A percentile compares a stretch with the other conserved stretches of the same genome.
Evolutionary conservation across 2,113 vertebrate species (phyloP).

Genomic region (Raja brachyura): DNA sequence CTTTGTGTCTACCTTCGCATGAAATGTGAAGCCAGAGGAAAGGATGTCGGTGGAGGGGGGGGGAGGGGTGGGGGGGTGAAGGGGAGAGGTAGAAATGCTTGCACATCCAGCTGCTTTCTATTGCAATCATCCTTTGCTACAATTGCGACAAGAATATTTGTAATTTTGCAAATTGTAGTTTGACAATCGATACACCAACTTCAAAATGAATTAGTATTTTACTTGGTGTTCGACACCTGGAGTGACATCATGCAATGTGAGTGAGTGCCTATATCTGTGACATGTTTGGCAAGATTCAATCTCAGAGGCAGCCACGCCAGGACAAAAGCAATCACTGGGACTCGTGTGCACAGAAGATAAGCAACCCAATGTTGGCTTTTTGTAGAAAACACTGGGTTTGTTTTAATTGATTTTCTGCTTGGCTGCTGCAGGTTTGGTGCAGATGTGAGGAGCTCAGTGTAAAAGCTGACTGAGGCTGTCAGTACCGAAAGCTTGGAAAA

Average conservation of each 20-base stretch:
- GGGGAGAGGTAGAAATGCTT: no score
- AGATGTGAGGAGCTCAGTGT: not conserved
- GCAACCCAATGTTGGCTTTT: not conserved
- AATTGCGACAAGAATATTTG: not conserved
- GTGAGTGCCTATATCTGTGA: not conserved
- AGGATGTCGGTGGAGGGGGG: no score
- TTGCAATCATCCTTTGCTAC: not conserved
- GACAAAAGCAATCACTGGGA: not conserved
- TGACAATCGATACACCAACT: not conserved
- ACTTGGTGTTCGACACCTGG: not conserved
- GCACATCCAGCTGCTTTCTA: not conserved
- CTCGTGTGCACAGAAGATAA: slow-evolving; percentile 1
- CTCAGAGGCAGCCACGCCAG: not conserved
- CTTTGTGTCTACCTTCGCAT: no score
- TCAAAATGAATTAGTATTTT: not conserved
- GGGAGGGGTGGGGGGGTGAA: no score
- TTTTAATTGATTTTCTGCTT: slow-evolving; percentile 12
- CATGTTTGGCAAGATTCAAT: not conserved
- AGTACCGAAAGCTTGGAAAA: not conserved
- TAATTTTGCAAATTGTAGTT: not conserved
- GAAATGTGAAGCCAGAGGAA: no score
- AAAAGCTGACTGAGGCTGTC: not conserved
- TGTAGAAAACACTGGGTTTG: not conserved
- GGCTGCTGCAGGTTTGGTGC: not conserved
- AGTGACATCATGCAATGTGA: not conserved